phyloP scores from a whole-genome alignment of 1,140 invertebrate genomes.

The Hycleus phaleratus region DNA sequence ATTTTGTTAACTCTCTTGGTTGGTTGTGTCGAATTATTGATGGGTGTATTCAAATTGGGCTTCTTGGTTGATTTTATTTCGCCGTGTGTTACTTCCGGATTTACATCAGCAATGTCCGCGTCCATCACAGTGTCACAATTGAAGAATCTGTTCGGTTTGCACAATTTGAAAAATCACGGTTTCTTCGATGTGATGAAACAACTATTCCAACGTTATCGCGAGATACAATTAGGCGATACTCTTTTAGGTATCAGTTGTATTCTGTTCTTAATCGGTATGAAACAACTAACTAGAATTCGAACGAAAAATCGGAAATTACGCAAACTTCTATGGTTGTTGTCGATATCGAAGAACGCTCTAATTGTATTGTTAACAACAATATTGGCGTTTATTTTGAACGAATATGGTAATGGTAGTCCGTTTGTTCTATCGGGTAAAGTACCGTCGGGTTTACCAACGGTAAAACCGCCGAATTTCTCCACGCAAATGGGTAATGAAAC shows the following conservation, averaged over 20 bases:
- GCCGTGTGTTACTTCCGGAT: constrained; percentile 82
- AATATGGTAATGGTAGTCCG: constrained; percentile 41
- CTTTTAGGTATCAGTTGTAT: constrained; percentile 58
- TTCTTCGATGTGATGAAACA: constrained; percentile 49
- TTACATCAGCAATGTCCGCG: constrained; percentile 86
- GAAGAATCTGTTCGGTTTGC: constrained; percentile 72
- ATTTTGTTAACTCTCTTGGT: constrained; percentile 69
- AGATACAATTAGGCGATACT: constrained; percentile 52
- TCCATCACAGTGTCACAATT: constrained; percentile 87
- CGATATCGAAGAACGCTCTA: constrained; percentile 70
- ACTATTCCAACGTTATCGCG: constrained; percentile 49
- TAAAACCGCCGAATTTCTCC: constrained; percentile 45
- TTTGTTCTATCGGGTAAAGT: constrained; percentile 54
- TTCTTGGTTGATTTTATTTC: constrained; percentile 93
- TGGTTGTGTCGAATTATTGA: constrained; percentile 67
- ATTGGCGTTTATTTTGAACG: constrained; percentile 47
- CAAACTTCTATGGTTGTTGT: constrained; percentile 60
- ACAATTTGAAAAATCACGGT: constrained; percentile 51
- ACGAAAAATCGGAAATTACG: constrained; percentile 42
- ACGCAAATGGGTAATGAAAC: constrained; percentile 50
- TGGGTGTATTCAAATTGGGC: constrained; percentile 73
- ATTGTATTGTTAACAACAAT: constrained; percentile 63
- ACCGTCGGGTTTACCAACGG: constrained; percentile 53
- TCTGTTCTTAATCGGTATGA: constrained; percentile 52
- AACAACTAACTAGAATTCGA: constrained; percentile 58